phyloP scores from a whole-genome alignment of 1,140 invertebrate genomes.

The Thalassaphorura encarpata region DNA sequence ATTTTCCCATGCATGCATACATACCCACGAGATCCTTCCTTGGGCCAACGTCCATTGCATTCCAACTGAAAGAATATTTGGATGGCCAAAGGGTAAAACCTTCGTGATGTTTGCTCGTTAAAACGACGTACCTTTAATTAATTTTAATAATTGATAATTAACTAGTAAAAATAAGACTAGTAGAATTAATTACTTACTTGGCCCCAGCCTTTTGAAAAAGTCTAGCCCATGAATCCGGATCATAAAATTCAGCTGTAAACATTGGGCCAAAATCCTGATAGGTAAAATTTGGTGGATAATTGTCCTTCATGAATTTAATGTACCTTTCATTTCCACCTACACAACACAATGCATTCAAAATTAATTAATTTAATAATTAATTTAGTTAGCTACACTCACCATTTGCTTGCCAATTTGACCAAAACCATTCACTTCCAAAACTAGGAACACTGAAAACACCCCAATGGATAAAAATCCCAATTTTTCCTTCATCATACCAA shows the following conservation, averaged over 20 bases:
- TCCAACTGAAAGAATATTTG: conserved; percentile 76
- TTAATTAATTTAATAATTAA: too few species aligned
- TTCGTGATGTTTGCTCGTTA: conserved; percentile 91
- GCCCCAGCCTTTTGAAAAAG: conserved; percentile 37
- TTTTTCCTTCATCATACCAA: background rate
- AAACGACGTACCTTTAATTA: conserved; percentile 69
- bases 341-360: too few species aligned
- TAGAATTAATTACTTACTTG: conserved; percentile 39
- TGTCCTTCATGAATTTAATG: conserved; percentile 35
- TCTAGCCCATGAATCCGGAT: conserved; percentile 36
- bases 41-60: conserved; percentile 73
- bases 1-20: conserved; percentile 19
- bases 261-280: conserved; percentile 41
- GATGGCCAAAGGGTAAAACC: conserved; percentile 84
- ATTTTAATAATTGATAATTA: too few species aligned
- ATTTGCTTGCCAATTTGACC: background rate
- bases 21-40: conserved; percentile 64
- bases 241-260: conserved; percentile 39
- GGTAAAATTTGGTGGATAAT: conserved; percentile 38
- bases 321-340: too few species aligned
- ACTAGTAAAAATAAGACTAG: background rate
- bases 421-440: background rate
- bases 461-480: background rate
- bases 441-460: background rate
- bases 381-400: too few species aligned